Evolutionary conservation across 2,797 vertebrate genomes (phyloP), one percentile per base, ranked within the genome.

Genomic region (Vespertilio murinus): DNA sequence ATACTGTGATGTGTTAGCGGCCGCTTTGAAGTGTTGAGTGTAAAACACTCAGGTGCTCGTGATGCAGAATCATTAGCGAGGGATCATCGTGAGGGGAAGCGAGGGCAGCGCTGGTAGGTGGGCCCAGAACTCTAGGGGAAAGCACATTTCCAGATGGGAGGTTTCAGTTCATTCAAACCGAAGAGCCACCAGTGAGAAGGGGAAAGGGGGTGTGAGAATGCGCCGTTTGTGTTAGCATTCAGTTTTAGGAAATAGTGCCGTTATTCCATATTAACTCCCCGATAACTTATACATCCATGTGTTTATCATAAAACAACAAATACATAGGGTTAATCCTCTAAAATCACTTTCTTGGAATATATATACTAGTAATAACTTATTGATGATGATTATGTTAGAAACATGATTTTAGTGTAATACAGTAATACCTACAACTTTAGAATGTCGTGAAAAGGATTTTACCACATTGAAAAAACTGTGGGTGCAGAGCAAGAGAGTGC

Each of bases 301-400:
- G 70, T 92, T 74, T 45, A 65, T 93, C 79, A 94, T 70, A 0
- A 96, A 91, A n/a, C 94, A 65, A 69, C 56, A 94, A 95, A 93
- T 77, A 83, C 28, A 59, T n/a, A 83, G 81, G 67, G 13, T 65
- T 82, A 94, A 49, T 67, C 67, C 75, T 83, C 88, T 91, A 83
- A 20, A 42, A 12, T 94, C 8, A 1, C 1, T 89, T 91, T 85
- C 74, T 81, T 84, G 40, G 71, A 88, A 14, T 69, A 33, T 42
- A 23, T 64, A 23, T 56, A 49, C 14, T 67, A 52, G 17, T 38
- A 67, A 70, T 45, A 61, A 28, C 12, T 78, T 61, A 17, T 52
- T 79, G 23, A 17, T 73, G 20, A 42, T 47, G 40, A 56, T 59
- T 35, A 7, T 71, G 70, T 64, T 65, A 54, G 42, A 64, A 81